Conservation (phyloP, 2,888 invertebrate species). For the Tenthredo scrophulariae region DNA sequence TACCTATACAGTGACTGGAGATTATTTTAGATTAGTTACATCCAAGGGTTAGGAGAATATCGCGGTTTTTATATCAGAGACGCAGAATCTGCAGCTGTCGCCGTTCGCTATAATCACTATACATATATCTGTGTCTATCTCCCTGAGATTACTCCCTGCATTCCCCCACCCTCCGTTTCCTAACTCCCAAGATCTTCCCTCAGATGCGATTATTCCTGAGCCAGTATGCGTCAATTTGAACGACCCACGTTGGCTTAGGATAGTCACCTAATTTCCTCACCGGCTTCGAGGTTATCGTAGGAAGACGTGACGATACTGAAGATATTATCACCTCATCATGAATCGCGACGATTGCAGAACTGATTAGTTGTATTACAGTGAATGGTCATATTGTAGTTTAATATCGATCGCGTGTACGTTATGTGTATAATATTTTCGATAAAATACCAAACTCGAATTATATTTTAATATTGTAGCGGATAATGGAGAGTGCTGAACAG, state of each 20-base stretch:
- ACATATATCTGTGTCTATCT: not conserved
- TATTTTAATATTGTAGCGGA: slow-evolving; percentile 83
- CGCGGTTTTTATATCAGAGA: not conserved
- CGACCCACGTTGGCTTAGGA: not conserved
- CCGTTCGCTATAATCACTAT: not conserved
- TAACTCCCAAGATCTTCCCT: not conserved
- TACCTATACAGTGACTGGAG: not conserved
- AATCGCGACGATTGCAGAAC: not conserved
- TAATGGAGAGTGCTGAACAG: slow-evolving; percentile 95
- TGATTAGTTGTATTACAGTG: no score
- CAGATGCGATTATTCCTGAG: not conserved
- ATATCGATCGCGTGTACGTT: not conserved
- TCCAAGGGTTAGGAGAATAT: not conserved
- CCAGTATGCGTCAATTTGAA: not conserved
- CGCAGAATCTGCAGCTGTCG: not conserved
- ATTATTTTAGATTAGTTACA: not conserved
- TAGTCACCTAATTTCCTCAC: not conserved
- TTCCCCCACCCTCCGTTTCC: not conserved
- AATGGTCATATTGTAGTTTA: not conserved
- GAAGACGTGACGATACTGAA: not conserved
- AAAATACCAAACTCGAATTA: not conserved
- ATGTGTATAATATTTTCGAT: not conserved
- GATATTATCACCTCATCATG: not conserved
- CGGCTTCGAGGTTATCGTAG: not conserved
- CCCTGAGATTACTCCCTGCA: not conserved